These are phyloP conservation scores for Drosophila sp. DNA, from an alignment of 1,140 invertebrate species.

Conservation along the genomic window DNA sequence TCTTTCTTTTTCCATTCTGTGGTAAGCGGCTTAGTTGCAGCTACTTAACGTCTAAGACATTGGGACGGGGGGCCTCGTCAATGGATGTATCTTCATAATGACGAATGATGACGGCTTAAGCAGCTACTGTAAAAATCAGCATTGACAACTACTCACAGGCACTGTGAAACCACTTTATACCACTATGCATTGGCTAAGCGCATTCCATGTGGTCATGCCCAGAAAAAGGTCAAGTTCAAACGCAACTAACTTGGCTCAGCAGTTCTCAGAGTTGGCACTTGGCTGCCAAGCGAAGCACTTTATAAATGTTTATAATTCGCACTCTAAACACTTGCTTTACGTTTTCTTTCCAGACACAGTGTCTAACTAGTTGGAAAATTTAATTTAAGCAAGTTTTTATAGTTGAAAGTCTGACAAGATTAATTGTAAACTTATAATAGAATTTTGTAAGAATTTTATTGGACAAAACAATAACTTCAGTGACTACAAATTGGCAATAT, in stretches of 20 bases:
- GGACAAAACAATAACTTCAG: too few species aligned
- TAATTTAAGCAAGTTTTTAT: too few species aligned
- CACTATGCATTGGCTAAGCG: slow-evolving; percentile 37
- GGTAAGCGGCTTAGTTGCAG: slow-evolving; percentile 47
- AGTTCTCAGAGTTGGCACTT: slow-evolving; percentile 16
- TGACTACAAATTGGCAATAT: too few species aligned
- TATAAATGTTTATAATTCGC: slow-evolving; percentile 44
- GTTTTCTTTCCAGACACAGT: slow-evolving; percentile 11
- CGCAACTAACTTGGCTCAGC: slow-evolving; percentile 35
- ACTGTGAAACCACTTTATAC: slow-evolving; percentile 28
- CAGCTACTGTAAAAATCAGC: slow-evolving; percentile 12
- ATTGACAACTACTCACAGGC: slow-evolving; percentile 2
- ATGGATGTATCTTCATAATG: slow-evolving; percentile 33
- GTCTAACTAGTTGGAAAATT: background rate
- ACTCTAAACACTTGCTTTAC: slow-evolving; percentile 22
- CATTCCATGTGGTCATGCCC: slow-evolving; percentile 36
- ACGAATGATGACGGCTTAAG: slow-evolving; percentile 35
- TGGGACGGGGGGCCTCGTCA: slow-evolving; percentile 17
- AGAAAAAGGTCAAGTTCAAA: slow-evolving; percentile 52
- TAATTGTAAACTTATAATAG: too few species aligned
- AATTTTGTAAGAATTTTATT: too few species aligned
- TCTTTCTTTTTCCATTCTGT: background rate
- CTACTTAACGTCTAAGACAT: slow-evolving; percentile 40
- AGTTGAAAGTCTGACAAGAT: too few species aligned
- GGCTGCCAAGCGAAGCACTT: slow-evolving; percentile 28